Percentiles rank a stretch among this genome's conserved stretches.
phyloP scores from a whole-genome alignment of 2,113 vertebrate genomes.

The Echinops telfairi region DNA sequence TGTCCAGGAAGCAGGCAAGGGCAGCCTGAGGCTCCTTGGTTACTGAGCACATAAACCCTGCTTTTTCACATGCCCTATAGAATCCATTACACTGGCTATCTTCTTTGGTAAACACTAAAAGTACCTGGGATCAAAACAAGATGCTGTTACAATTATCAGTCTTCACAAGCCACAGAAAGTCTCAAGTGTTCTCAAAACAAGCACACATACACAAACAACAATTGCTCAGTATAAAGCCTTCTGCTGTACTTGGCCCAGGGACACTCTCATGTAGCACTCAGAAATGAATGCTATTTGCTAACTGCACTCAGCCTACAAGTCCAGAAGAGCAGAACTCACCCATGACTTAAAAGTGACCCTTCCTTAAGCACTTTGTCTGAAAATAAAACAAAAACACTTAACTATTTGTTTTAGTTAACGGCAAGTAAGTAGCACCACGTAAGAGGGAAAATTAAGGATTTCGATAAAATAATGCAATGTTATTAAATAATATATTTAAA shows the following conservation, averaged over 20 bases:
- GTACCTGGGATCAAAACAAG: constrained; percentile 90
- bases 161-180: constrained; percentile 30
- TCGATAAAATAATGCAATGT: not conserved
- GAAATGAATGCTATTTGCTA: not conserved
- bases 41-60: constrained; percentile 93
- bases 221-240: not conserved
- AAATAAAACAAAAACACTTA: constrained; percentile 21
- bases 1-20: constrained; percentile 94
- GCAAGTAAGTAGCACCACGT: not conserved
- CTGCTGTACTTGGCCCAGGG: not conserved
- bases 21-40: constrained; percentile 92
- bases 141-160: not conserved
- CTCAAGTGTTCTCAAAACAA: constrained; percentile 18
- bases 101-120: constrained; percentile 99
- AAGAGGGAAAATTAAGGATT: not conserved
- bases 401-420: constrained; percentile 16
- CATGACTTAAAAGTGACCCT: not conserved
- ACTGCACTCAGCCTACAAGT: not conserved
- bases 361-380: constrained; percentile 7
- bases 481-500: constrained; percentile 19
- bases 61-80: constrained; percentile 96
- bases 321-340: constrained; percentile 31
- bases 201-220: not conserved
- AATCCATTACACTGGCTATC: constrained; percentile 97
- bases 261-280: not conserved